Evolutionary conservation across 1,140 invertebrate genomes (phyloP).

Genomic region (Acromyrmex heyeri): DNA sequence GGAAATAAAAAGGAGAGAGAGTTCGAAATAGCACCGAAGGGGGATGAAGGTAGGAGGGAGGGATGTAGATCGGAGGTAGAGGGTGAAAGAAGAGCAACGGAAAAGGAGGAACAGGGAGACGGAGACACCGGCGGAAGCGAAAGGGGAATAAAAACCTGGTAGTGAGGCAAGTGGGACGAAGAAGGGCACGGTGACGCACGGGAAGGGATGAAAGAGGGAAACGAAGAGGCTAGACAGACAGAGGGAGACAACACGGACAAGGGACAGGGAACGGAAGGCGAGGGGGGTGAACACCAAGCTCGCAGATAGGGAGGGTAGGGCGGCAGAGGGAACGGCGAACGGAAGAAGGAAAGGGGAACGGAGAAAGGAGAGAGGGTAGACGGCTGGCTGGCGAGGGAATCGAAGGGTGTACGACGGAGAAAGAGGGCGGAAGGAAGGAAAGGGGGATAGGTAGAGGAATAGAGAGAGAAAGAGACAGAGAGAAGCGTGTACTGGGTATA

Average conservation of each 20-base stretch:
- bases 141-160: conserved; percentile 39
- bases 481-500: conserved; percentile 30
- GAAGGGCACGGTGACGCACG: conserved; percentile 46
- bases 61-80: not conserved
- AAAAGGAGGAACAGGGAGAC: conserved; percentile 14
- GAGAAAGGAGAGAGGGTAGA: conserved; percentile 55
- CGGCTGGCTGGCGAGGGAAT: conserved; percentile 23
- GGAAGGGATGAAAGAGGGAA: conserved; percentile 52
- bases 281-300: conserved; percentile 21
- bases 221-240: conserved; percentile 59
- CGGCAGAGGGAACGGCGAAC: conserved; percentile 26
- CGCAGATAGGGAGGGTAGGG: conserved; percentile 49
- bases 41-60: conserved; percentile 51
- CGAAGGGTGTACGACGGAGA: conserved; percentile 52
- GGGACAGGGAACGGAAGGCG: conserved; percentile 14
- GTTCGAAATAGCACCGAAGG: conserved; percentile 72
- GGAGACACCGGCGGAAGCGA: conserved; percentile 31
- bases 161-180: conserved; percentile 42
- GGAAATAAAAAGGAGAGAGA: conserved; percentile 73
- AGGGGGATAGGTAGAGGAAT: conserved; percentile 50
- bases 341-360: conserved; percentile 59
- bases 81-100: conserved; percentile 32
- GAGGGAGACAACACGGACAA: conserved; percentile 54
- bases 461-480: conserved; percentile 41
- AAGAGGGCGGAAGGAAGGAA: conserved; percentile 58